Percentiles rank a stretch among this genome's conserved stretches.
Evolutionary conservation across 2,888 invertebrate species (phyloP).

Genomic region (Acanthopleura granulata): DNA sequence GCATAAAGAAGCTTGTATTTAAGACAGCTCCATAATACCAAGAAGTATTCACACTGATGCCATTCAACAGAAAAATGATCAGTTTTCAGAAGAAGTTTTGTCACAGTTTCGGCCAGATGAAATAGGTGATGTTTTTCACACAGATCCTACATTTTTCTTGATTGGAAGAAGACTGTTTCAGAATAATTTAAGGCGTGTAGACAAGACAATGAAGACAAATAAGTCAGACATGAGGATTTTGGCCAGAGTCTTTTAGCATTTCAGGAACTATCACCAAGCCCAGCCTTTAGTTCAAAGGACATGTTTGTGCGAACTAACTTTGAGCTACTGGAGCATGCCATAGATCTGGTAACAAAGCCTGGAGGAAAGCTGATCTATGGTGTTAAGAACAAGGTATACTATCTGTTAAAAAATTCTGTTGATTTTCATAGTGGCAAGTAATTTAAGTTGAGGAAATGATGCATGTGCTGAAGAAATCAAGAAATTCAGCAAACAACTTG

Average conservation of each 20-base stretch:
- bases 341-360: not conserved
- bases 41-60: not conserved
- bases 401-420: not conserved
- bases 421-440: not conserved
- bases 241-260: not conserved
- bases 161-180: not conserved
- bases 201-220: conserved; percentile 3
- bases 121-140: not conserved
- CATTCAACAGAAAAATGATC: not conserved
- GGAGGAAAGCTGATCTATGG: not conserved
- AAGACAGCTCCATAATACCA: not conserved
- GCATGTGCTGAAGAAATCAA: not conserved
- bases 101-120: not conserved
- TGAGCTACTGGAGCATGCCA: not conserved
- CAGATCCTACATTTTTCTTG: not conserved
- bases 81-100: not conserved
- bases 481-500: not conserved
- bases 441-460: not conserved
- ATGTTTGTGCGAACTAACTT: conserved; percentile 11
- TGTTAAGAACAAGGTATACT: not conserved
- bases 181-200: not conserved
- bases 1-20: conserved; percentile 8
- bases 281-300: not conserved
- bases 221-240: not conserved
- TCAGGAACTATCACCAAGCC: not conserved